Evolutionary conservation across 2,113 vertebrate genomes (phyloP).

Genomic region (Tauraco erythrolophus): DNA sequence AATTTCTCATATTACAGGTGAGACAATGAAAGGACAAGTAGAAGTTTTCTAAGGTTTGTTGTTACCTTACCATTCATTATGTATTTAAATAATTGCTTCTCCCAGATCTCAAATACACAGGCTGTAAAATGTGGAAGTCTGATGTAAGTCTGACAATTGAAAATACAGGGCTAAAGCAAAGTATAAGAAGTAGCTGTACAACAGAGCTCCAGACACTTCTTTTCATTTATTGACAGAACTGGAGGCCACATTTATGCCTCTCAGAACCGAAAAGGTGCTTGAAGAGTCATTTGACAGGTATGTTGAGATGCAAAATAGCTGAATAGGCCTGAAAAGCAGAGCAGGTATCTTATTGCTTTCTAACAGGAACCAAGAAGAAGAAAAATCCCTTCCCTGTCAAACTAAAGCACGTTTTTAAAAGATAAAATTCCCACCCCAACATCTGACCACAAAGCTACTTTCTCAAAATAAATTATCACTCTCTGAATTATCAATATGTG

Average conservation of each 20-base stretch:
- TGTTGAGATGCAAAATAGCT: background rate
- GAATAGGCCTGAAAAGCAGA: background rate
- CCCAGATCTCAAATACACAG: background rate
- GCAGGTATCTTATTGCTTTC: rapidly evolving
- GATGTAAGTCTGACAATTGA: background rate
- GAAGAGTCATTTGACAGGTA: background rate
- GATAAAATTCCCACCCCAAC: background rate
- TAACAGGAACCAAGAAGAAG: background rate
- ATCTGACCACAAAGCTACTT: background rate
- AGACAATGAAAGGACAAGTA: background rate
- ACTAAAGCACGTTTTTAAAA: background rate
- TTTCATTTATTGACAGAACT: background rate
- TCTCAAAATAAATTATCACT: background rate
- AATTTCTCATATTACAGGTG: background rate
- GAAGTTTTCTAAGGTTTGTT: background rate
- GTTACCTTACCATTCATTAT: background rate
- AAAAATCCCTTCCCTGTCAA: background rate
- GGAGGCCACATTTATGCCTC: background rate
- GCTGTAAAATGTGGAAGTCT: background rate
- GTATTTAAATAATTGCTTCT: background rate
- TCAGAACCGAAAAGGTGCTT: background rate
- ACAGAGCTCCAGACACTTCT: background rate
- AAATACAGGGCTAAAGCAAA: background rate
- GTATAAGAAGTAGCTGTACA: background rate
- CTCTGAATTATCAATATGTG: background rate